Evolutionary conservation across 64 coral and sea anemone species (phyloP), one percentile per base, ranked within the genome.

Genomic region (Astreopora myriophthalma): DNA sequence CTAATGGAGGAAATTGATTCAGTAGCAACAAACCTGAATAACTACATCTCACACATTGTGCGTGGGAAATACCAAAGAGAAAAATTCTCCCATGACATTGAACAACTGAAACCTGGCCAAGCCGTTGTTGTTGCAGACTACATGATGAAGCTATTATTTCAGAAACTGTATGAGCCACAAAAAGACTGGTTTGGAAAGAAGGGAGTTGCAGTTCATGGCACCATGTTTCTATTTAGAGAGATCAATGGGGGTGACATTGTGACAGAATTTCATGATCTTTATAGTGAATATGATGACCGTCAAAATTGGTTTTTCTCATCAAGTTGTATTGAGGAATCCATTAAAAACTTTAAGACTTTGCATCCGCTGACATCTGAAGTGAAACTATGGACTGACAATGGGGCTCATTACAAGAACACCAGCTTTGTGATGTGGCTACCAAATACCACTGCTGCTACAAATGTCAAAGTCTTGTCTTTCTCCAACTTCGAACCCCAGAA

Each of bases 91-190:
- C 26, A 60, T 39, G 79, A 82, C 3, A 74, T 83, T n/a, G 25
- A 66, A 3, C 38, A 44, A 16, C 74, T 89, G 11, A 26, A 38
- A 6, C 69, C 66, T 11, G 69, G 79, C 34, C 32, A 73, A 58
- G 66, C 76, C 20, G 64, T 91, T 12, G 19, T 58, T 19, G 89
- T 91, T 11, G n/a, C 34, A n/a, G 89, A 91, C 20, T 91, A 71
- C 42, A 91, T 91, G 88, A 91, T 91, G 88, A 91, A 72, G 24
- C 65, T 83, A 5, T 10, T 91, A 11, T 73, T 91, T 33, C 60
- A 71, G 16, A 69, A 71, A n/a, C n/a, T 58, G 6, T 80, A 20
- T 69, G 89, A 91, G 30, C 76, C 76, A 14, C 64, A 81, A 33
- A 79, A 72, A 32, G 75, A 72, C 25, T 83, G 89, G 89, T 91